phyloP scores from a whole-genome alignment of 2,113 vertebrate genomes.

The Psettodes erumei region DNA sequence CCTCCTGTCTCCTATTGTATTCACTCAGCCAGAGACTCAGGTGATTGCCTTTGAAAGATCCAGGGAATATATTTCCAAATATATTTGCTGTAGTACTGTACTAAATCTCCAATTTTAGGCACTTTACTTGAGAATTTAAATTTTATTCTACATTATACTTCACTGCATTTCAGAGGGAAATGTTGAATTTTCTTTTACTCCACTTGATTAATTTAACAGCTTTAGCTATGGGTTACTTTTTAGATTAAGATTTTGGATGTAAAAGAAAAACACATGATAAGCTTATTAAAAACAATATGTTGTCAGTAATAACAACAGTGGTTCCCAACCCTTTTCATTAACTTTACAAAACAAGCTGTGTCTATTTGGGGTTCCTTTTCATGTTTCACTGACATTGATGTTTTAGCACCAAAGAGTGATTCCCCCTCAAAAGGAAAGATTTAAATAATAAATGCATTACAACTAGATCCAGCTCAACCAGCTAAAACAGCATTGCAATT shows the following conservation, averaged over 20 bases:
- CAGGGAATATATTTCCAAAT: not conserved
- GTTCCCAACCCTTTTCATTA: not conserved
- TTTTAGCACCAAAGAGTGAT: not conserved
- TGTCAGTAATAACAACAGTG: no score
- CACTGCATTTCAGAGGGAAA: not conserved
- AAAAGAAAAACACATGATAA: no score
- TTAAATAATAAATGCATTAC: not conserved
- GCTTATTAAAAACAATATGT: no score
- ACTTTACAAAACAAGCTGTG: not conserved
- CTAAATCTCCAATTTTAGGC: not conserved
- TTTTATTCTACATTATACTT: not conserved
- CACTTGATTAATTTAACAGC: not conserved
- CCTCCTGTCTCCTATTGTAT: conserved; percentile 4
- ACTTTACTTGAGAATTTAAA: not conserved
- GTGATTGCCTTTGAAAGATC: conserved; percentile 12
- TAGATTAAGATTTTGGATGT: not conserved
- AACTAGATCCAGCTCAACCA: not conserved
- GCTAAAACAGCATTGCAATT: not conserved
- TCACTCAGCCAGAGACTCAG: conserved; percentile 6
- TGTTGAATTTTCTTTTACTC: not conserved
- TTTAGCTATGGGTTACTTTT: not conserved
- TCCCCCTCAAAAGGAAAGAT: not conserved
- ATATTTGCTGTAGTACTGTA: not conserved
- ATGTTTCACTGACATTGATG: not conserved
- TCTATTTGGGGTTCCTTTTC: not conserved